A percentile compares a stretch with the other conserved stretches of the same genome.
These are phyloP conservation scores for Stegodyphus mimosarum DNA, from an alignment of 1,140 invertebrate genomes.

Conservation along the genomic window DNA sequence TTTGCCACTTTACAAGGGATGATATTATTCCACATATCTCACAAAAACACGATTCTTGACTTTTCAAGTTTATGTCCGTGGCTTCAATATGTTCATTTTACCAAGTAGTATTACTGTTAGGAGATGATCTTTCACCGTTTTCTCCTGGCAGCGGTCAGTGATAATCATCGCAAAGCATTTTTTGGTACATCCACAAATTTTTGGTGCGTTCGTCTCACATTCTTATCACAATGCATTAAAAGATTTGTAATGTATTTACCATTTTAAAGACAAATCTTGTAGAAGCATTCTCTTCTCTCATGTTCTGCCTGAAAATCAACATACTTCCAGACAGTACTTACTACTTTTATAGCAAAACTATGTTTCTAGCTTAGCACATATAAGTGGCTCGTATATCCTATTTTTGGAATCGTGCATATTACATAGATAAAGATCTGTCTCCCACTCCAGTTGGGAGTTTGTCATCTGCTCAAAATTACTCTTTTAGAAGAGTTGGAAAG, in stretches of 20 bases:
- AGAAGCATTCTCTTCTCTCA: too few species aligned
- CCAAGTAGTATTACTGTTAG: too few species aligned
- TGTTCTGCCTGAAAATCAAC: too few species aligned
- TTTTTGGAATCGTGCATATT: conserved; percentile 17
- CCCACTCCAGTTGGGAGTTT: neutral
- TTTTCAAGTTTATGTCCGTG: neutral
- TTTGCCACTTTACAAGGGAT: neutral
- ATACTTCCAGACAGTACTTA: too few species aligned
- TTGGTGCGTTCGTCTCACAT: conserved; percentile 6
- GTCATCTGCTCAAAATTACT: too few species aligned
- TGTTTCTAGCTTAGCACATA: conserved; percentile 46
- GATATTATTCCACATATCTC: conserved; percentile 8
- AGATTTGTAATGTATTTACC: conserved; percentile 11
- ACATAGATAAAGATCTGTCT: neutral
- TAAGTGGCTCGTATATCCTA: neutral
- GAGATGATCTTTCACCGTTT: conserved; percentile 22
- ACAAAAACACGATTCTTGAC: conserved; percentile 23
- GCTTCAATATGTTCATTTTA: too few species aligned
- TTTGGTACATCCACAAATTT: neutral
- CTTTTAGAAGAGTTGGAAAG: neutral
- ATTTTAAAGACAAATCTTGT: too few species aligned
- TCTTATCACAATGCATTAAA: conserved; percentile 56
- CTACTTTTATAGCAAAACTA: conserved; percentile 36
- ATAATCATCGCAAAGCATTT: neutral
- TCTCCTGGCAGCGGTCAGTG: conserved; percentile 31